Percentiles rank a stretch among this genome's conserved stretches.
These are phyloP conservation scores for Sycon ciliatum DNA, from an alignment of 37 sponge, comb jelly and placozoan genomes.

Conservation along the genomic window DNA sequence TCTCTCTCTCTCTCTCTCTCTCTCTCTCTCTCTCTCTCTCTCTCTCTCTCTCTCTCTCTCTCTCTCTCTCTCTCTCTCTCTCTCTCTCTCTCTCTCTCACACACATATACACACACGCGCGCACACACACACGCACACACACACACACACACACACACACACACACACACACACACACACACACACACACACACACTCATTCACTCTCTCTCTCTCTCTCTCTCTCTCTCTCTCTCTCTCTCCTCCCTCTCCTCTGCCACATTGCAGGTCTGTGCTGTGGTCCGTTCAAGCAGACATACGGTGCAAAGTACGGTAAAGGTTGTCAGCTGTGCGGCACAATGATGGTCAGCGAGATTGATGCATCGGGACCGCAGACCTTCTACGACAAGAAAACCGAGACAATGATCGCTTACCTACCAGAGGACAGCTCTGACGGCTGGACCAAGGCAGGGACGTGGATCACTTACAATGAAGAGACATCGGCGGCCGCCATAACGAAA, in stretches of 20 bases:
- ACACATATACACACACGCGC: neutral
- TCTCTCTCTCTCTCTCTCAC: too few relatives aligned
- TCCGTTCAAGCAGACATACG: conserved; percentile 10
- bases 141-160: too few relatives aligned
- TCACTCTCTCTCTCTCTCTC: too few relatives aligned
- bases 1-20: too few relatives aligned
- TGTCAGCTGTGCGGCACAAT: conserved; percentile 17
- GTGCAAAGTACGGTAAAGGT: conserved; percentile 13
- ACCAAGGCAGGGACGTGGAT: conserved; percentile 31
- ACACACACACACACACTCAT: too few relatives aligned
- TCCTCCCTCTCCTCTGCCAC: too few relatives aligned
- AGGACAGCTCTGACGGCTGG: conserved; percentile 22
- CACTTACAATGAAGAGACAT: conserved; percentile 22
- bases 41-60: too few relatives aligned
- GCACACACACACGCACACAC: neutral
- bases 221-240: too few relatives aligned
- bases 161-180: too few relatives aligned
- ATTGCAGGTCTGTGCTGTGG: too few relatives aligned
- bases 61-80: too few relatives aligned
- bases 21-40: too few relatives aligned
- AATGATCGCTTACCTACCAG: conserved; percentile 13
- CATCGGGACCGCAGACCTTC: neutral
- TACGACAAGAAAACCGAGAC: conserved; percentile 17
- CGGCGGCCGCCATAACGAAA: conserved; percentile 14
- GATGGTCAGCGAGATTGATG: conserved; percentile 28